A percentile compares a stretch with the other conserved stretches of the same genome.
These are phyloP conservation scores for Diabrotica undecimpunctata DNA, from an alignment of 1,140 invertebrate species.

Conservation along the genomic window DNA sequence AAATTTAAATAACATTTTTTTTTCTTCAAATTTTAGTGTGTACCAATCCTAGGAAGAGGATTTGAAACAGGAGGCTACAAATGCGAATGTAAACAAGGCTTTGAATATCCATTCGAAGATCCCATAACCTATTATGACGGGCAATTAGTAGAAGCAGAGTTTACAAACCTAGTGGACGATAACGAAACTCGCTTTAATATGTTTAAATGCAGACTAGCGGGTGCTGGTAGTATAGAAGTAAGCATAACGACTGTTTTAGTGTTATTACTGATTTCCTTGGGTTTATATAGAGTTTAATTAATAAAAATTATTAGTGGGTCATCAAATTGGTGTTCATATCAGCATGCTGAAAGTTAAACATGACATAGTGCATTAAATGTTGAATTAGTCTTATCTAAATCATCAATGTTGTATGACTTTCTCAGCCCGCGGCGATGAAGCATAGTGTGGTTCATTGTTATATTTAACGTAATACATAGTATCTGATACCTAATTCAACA, in stretches of 20 bases:
- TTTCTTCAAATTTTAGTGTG: conserved; percentile 67
- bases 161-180: conserved; percentile 77
- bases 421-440: too few species aligned
- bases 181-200: conserved; percentile 79
- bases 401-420: too few species aligned
- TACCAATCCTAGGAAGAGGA: conserved; percentile 86
- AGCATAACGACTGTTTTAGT: conserved; percentile 29
- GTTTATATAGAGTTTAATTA: conserved; percentile 17
- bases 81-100: conserved; percentile 96
- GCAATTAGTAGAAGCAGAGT: conserved; percentile 92
- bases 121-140: conserved; percentile 93
- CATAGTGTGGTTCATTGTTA: too few species aligned
- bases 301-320: background rate
- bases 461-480: too few species aligned
- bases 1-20: too few species aligned
- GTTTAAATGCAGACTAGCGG: conserved; percentile 88
- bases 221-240: conserved; percentile 52
- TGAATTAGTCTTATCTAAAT: too few species aligned
- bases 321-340: background rate
- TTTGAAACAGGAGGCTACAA: conserved; percentile 95
- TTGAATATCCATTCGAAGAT: conserved; percentile 96
- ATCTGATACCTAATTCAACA: too few species aligned
- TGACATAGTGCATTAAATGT: too few species aligned
- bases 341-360: too few species aligned
- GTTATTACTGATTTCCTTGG: conserved; percentile 27